A percentile compares a stretch with the other conserved stretches of the same genome.
Evolutionary conservation across 35 echinoderm and acorn worm genomes (phyloP).

Genomic region (Heliocidaris erythrogramma): DNA sequence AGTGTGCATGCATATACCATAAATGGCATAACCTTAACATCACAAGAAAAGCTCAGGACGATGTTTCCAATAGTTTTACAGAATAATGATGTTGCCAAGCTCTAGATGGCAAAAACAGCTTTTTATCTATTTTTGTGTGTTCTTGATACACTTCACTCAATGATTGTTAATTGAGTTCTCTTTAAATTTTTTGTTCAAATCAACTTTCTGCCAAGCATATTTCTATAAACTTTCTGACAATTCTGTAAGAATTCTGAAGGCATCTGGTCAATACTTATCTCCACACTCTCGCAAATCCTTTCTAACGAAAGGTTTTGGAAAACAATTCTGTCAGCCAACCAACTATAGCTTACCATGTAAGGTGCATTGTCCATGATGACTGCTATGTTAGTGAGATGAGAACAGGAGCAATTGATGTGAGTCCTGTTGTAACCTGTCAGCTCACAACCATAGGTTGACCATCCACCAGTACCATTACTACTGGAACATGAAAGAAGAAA

Average conservation of each 20-base stretch:
- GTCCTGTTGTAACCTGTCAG: conserved; percentile 70
- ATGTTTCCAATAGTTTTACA: no score
- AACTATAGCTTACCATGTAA: conserved; percentile 46
- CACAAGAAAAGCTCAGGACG: no score
- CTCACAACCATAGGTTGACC: conserved; percentile 78
- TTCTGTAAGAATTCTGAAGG: background rate
- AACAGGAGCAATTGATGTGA: conserved; percentile 88
- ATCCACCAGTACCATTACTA: conserved; percentile 77
- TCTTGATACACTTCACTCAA: no score
- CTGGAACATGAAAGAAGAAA: background rate
- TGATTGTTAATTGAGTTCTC: no score
- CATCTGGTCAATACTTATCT: background rate
- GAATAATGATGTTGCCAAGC: no score
- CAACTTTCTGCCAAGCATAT: background rate
- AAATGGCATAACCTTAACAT: no score
- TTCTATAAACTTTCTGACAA: background rate
- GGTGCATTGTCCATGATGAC: conserved; percentile 83
- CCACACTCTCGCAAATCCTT: background rate
- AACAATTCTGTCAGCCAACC: background rate
- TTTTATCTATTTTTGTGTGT: no score
- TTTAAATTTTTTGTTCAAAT: no score
- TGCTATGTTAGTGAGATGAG: conserved; percentile 94
- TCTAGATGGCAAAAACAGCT: no score
- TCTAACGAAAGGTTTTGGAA: background rate
- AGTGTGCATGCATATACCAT: no score